Percentiles rank a stretch among this genome's conserved stretches.
These are phyloP conservation scores for Ericerus pela DNA, from an alignment of 1,140 invertebrate genomes.

Conservation along the genomic window DNA sequence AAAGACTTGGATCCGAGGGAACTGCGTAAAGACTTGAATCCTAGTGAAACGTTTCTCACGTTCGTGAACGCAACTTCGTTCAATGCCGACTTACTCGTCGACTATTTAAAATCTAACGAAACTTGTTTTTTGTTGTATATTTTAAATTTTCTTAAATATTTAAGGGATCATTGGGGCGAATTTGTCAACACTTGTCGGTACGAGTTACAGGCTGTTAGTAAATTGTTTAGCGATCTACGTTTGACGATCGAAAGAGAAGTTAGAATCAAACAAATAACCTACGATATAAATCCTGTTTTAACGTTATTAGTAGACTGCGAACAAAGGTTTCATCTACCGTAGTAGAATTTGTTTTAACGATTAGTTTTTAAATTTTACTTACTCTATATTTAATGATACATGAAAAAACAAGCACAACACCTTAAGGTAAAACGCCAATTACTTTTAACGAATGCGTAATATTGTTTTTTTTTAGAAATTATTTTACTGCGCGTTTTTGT, in stretches of 20 bases:
- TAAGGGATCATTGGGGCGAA: conserved; percentile 64
- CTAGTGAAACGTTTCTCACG: conserved; percentile 65
- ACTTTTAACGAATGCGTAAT: too few species aligned
- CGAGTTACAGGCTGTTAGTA: conserved; percentile 67
- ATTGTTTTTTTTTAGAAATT: too few species aligned
- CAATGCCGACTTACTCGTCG: conserved; percentile 64
- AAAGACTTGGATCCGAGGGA: conserved; percentile 58
- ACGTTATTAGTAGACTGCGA: conserved; percentile 70
- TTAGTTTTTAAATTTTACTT: too few species aligned
- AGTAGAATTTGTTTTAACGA: too few species aligned
- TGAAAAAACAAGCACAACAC: too few species aligned
- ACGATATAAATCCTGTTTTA: conserved; percentile 76
- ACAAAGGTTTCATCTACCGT: too few species aligned
- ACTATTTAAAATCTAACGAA: conserved; percentile 78
- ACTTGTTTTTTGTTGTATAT: conserved; percentile 80
- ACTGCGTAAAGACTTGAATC: conserved; percentile 61
- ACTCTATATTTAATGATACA: too few species aligned
- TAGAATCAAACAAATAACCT: conserved; percentile 66
- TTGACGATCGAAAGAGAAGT: conserved; percentile 67
- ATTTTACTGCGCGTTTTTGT: too few species aligned
- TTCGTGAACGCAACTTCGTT: conserved; percentile 68
- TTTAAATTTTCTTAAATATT: conserved; percentile 69
- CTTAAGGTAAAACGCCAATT: too few species aligned
- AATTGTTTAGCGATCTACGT: conserved; percentile 59
- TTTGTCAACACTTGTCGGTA: conserved; percentile 61